Evolutionary conservation across 1,140 invertebrate species (phyloP), one percentile per base, ranked within the genome.

Genomic region (Drosophila sp.): DNA sequence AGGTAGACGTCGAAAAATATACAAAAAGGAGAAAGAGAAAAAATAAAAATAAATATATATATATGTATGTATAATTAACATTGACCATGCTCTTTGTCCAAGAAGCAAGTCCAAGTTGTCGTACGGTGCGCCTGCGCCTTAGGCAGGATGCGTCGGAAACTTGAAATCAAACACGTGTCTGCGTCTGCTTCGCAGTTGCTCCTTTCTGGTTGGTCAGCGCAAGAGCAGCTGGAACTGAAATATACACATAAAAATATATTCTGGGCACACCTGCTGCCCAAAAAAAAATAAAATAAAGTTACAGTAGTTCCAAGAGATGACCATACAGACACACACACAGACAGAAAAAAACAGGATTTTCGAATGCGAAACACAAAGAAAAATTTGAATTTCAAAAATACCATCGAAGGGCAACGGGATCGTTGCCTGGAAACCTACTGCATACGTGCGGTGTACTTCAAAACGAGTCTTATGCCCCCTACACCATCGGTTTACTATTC

Each of bases 121-220:
- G 58, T n/a, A 25, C 27, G 71, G 35, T 74, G 84, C 80, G 84
- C 70, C 77, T 74, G 85, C 74, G 76, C 76, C 67, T 62, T 60
- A 63, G 47, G 84, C 80, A 73, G 76, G 77, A 75, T 84, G 77
- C 72, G 79, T 76, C 68, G 57, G 84, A 80, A 84, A 90, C 85
- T 90, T 80, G 84, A 89, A 89, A 89, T 89, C 84, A 89, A 89
- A 89, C 84, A 89, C 84, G 84, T 89, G 84, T 86, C 82, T 79
- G 32, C 66, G 84, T 86, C 82, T 79, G 32, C 66, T 50, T 64
- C 44, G 62, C 27, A 60, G 62, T 60, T 72, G 64, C 84, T 80
- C 54, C 66, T 79, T 67, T 89, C 80, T 80, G 84, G 80, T 84
- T 89, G 84, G 85, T 89, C 85, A 80, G 47, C 44, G 8, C 29